These are phyloP conservation scores for Penaeus monodon DNA, from an alignment of 2,888 invertebrate genomes.

Conservation along the genomic window DNA sequence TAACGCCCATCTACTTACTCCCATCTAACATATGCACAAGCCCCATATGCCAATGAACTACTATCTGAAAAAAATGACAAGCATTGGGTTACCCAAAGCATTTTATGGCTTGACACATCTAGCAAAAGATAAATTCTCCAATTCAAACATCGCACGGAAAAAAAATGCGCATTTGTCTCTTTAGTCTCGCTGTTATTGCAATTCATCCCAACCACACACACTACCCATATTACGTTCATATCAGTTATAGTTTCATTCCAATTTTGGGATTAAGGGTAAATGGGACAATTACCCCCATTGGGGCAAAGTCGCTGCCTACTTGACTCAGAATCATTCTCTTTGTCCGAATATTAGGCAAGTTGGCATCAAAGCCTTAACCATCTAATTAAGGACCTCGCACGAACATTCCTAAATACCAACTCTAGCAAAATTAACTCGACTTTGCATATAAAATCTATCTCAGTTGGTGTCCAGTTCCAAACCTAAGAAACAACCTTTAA, in stretches of 20 bases:
- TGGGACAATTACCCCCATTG: too few species aligned
- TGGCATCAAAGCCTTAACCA: not conserved
- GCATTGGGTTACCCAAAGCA: constrained; percentile 14
- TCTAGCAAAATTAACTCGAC: constrained; percentile 27
- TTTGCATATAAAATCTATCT: constrained; percentile 19
- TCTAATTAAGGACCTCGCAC: not conserved
- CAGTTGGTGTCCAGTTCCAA: constrained; percentile 10
- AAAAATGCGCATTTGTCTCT: not conserved
- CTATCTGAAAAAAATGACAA: constrained; percentile 25
- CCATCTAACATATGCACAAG: constrained; percentile 34
- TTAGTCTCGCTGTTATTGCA: not conserved
- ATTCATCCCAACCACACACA: constrained; percentile 24
- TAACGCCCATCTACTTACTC: not conserved
- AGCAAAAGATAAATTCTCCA: not conserved
- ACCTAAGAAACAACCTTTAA: constrained; percentile 27
- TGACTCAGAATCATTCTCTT: too few species aligned
- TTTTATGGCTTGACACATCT: constrained; percentile 4
- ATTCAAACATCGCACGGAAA: constrained; percentile 8
- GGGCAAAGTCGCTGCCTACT: too few species aligned
- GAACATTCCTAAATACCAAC: not conserved
- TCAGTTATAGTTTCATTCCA: too few species aligned
- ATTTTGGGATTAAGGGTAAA: too few species aligned
- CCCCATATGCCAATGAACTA: constrained; percentile 7
- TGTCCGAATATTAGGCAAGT: not conserved
- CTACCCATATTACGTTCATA: too few species aligned